Evolutionary conservation across 2,113 vertebrate species (phyloP).

Genomic region (Carettochelys insculpta): DNA sequence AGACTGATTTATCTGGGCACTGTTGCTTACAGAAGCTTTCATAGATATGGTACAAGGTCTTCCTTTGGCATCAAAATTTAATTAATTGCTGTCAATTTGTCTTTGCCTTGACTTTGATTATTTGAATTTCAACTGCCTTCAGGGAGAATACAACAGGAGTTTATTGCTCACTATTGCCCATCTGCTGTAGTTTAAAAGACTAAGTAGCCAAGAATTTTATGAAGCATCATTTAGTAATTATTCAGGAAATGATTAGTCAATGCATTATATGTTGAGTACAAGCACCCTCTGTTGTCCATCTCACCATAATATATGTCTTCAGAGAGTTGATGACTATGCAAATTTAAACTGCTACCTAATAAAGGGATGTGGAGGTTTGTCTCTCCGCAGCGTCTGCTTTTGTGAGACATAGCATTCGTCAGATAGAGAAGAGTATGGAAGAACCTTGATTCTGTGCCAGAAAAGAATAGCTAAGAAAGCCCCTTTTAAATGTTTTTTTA

Average conservation of each 20-base stretch:
- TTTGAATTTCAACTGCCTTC: slow-evolving; percentile 61
- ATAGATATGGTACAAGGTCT: slow-evolving; percentile 35
- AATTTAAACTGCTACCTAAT: not conserved
- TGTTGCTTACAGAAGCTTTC: not conserved
- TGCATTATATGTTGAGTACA: slow-evolving; percentile 20
- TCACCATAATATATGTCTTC: slow-evolving; percentile 4
- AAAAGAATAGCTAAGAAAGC: not conserved
- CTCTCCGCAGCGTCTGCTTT: not conserved
- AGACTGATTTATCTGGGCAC: not conserved
- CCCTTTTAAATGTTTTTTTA: not conserved
- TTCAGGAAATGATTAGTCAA: slow-evolving; percentile 52
- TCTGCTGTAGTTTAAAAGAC: slow-evolving; percentile 68
- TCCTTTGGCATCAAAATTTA: slow-evolving; percentile 47
- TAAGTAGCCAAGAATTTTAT: slow-evolving; percentile 66
- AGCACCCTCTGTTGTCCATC: slow-evolving; percentile 52
- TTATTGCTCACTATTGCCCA: slow-evolving; percentile 66
- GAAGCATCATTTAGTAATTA: slow-evolving; percentile 67
- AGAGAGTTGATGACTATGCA: not conserved
- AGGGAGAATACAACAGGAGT: slow-evolving; percentile 59
- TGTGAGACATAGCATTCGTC: not conserved
- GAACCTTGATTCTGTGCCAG: not conserved
- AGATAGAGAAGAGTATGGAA: not conserved
- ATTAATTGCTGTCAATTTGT: slow-evolving; percentile 50
- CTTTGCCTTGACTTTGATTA: slow-evolving; percentile 62
- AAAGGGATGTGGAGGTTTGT: not conserved